Conservation (phyloP, 2,888 invertebrate species). For the Pseudococcus jackbeardsleyi region DNA sequence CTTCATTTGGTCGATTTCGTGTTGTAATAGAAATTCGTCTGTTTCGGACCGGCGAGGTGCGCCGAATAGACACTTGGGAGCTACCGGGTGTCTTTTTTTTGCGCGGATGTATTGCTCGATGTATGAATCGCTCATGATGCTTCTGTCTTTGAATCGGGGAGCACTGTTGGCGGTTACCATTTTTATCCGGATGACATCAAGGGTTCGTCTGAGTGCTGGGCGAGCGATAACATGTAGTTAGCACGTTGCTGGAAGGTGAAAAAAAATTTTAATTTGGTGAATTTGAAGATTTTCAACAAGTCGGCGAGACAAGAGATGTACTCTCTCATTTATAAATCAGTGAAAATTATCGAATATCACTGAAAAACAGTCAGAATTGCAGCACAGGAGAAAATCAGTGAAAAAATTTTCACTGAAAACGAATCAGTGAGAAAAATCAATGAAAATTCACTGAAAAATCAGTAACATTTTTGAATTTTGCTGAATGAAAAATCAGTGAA, state of each 20-base stretch:
- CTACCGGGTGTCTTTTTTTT: conserved; percentile 5
- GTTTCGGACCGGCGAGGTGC: conserved; percentile 20
- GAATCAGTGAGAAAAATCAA: too few relatives aligned
- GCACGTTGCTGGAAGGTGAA: neutral
- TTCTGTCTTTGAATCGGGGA: conserved; percentile 48
- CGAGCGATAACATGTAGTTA: neutral
- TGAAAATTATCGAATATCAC: too few relatives aligned
- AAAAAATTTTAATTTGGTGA: too few relatives aligned
- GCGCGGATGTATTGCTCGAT: conserved; percentile 52
- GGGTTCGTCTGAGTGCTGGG: neutral
- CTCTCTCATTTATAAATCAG: too few relatives aligned
- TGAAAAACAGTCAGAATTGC: too few relatives aligned
- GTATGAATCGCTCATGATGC: conserved; percentile 37
- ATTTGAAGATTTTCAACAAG: neutral
- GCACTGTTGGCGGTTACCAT: conserved; percentile 55
- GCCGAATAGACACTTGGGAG: conserved; percentile 55
- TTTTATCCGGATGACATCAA: conserved; percentile 13
- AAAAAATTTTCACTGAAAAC: too few relatives aligned
- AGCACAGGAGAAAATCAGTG: too few relatives aligned
- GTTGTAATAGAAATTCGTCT: conserved; percentile 17
- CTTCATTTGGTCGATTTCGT: neutral
- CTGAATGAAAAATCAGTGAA: too few relatives aligned
- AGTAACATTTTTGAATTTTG: too few relatives aligned
- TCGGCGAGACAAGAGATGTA: too few relatives aligned
- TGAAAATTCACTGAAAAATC: too few relatives aligned